Conservation (phyloP, 1,140 invertebrate species). For the Thereuonema tuberculata region DNA sequence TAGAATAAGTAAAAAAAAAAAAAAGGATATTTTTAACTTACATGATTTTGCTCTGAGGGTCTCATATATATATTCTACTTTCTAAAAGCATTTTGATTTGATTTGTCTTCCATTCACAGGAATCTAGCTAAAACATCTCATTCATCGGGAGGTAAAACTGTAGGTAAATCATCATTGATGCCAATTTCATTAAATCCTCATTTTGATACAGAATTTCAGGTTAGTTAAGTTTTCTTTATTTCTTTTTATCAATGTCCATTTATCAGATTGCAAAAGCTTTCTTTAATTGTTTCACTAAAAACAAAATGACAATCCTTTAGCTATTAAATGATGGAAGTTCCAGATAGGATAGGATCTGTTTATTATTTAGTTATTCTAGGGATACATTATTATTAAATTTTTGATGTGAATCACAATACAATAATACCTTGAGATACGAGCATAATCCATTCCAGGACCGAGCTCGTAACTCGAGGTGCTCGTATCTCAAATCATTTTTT, state of each 20-base stretch:
- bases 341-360: neutral
- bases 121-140: constrained; percentile 8
- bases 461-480: too few relatives aligned
- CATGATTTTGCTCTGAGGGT: too few relatives aligned
- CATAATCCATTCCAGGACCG: too few relatives aligned
- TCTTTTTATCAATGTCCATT: neutral
- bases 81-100: too few relatives aligned
- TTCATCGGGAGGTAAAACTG: constrained; percentile 26
- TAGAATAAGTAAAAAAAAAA: too few relatives aligned
- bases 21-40: too few relatives aligned
- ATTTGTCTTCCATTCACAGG: too few relatives aligned
- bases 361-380: neutral
- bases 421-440: too few relatives aligned
- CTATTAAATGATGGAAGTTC: neutral
- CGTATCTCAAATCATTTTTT: too few relatives aligned
- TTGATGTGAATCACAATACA: too few relatives aligned
- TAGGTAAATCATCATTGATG: constrained; percentile 31
- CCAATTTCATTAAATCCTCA: constrained; percentile 32
- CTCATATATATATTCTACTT: too few relatives aligned
- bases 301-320: neutral
- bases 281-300: neutral
- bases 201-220: constrained; percentile 31
- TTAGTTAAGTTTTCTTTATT: neutral
- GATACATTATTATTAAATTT: constrained; percentile 1
- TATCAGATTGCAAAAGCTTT: neutral